phyloP scores from a whole-genome alignment of 2,888 invertebrate species.

The Orchestes rusci region DNA sequence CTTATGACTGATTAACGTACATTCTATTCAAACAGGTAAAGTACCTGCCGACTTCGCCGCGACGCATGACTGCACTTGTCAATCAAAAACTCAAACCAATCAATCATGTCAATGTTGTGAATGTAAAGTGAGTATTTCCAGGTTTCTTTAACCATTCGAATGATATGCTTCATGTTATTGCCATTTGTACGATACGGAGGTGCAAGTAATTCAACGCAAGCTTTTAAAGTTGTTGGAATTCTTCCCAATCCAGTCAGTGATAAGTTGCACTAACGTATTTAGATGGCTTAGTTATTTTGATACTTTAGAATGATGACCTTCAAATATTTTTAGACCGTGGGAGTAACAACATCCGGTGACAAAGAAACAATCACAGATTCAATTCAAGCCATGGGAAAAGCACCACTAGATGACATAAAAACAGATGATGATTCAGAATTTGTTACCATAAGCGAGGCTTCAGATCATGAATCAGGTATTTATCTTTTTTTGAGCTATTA shows the following conservation, averaged over 20 bases:
- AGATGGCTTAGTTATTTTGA: no score
- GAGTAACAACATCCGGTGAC: slow-evolving; percentile 28
- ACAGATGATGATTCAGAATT: slow-evolving; percentile 24
- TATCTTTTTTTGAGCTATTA: no score
- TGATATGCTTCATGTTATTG: no score
- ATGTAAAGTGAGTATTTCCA: slow-evolving; percentile 26
- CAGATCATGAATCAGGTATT: neutral
- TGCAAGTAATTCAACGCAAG: no score
- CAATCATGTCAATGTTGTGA: slow-evolving; percentile 34
- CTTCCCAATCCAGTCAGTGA: no score
- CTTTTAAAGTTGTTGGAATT: no score
- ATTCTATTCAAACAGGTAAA: no score
- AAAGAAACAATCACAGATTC: slow-evolving; percentile 28
- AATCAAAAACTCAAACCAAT: slow-evolving; percentile 27
- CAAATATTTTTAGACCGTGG: slow-evolving; percentile 22
- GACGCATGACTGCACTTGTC: slow-evolving; percentile 30
- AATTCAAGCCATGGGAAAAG: slow-evolving; percentile 19
- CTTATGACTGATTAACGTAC: no score
- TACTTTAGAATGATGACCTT: neutral
- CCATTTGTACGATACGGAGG: no score
- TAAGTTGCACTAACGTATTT: no score
- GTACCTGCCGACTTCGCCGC: no score
- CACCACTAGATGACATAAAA: slow-evolving; percentile 13
- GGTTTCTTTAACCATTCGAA: no score
- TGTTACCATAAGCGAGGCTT: slow-evolving; percentile 20